Percentiles rank a stretch among this genome's conserved stretches.
Conservation (phyloP, 92 coral and sea anemone genomes). For the Blastomussa wellsi region DNA sequence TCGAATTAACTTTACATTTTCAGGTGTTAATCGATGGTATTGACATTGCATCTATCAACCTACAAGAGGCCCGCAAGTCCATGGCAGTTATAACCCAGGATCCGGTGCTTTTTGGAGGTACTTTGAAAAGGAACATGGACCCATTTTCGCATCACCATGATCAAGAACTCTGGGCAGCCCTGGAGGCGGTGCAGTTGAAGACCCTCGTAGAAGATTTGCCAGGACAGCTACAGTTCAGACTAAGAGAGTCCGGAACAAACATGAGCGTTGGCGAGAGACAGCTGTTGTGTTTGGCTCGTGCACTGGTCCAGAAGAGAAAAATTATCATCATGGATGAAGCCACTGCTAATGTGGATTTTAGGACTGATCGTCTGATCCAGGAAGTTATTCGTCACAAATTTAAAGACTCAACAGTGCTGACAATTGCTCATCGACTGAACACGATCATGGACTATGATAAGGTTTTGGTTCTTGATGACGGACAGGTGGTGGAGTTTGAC, state of each 20-base stretch:
- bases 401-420: conserved; percentile 31
- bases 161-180: conserved; percentile 43
- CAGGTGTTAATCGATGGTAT: conserved; percentile 47
- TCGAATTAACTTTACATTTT: too few relatives aligned
- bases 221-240: conserved; percentile 33
- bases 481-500: conserved; percentile 30
- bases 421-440: conserved; percentile 44
- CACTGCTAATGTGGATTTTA: conserved; percentile 54
- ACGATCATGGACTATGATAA: conserved; percentile 41
- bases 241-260: conserved; percentile 53
- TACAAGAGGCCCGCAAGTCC: conserved; percentile 42
- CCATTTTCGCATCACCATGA: conserved; percentile 22
- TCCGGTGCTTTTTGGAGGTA: conserved; percentile 62
- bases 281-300: conserved; percentile 56
- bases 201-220: conserved; percentile 37
- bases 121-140: conserved; percentile 42
- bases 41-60: conserved; percentile 29
- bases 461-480: conserved; percentile 34
- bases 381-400: conserved; percentile 31
- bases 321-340: conserved; percentile 67
- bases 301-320: conserved; percentile 49
- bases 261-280: conserved; percentile 66
- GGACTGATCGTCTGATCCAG: conserved; percentile 37
- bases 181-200: conserved; percentile 54
- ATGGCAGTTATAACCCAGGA: conserved; percentile 60